Evolutionary conservation across 2,113 vertebrate genomes (phyloP).

Genomic region (Piprites chloris): DNA sequence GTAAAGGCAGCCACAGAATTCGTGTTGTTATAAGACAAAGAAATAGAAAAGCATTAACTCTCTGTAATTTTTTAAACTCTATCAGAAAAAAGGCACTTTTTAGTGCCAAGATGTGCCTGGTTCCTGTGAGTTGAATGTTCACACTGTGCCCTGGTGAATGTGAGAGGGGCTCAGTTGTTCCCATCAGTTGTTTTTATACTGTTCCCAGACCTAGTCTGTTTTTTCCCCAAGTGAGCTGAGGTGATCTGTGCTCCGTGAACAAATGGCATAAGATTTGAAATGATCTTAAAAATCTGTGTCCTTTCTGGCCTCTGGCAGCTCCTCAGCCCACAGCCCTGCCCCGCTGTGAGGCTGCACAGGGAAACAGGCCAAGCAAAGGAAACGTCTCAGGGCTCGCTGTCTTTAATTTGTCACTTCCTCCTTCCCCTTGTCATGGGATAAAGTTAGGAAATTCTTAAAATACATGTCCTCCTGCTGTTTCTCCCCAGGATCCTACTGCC

Average conservation of each 20-base stretch:
- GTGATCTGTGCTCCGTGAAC: neutral
- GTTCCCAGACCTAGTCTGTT: neutral
- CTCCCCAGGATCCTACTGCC: neutral
- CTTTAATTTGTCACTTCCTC: neutral
- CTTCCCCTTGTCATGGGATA: neutral
- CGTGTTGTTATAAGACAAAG: neutral
- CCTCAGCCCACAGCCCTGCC: neutral
- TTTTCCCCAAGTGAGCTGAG: neutral
- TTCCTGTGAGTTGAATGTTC: neutral
- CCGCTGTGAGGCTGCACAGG: neutral
- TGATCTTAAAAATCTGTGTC: neutral
- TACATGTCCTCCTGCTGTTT: neutral
- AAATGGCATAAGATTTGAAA: neutral
- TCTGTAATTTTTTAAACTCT: neutral
- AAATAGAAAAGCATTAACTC: neutral
- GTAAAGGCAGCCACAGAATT: neutral
- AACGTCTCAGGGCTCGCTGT: neutral
- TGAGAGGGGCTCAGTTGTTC: neutral
- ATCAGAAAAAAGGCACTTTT: neutral
- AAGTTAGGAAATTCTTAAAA: neutral
- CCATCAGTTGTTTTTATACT: neutral
- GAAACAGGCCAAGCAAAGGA: neutral
- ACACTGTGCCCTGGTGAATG: fast-evolving
- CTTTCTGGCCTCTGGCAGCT: neutral
- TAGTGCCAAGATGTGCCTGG: neutral